Percentiles rank a stretch among this genome's conserved stretches.
Conservation (phyloP, 2,888 invertebrate genomes). For the Parnassius glacialis region DNA sequence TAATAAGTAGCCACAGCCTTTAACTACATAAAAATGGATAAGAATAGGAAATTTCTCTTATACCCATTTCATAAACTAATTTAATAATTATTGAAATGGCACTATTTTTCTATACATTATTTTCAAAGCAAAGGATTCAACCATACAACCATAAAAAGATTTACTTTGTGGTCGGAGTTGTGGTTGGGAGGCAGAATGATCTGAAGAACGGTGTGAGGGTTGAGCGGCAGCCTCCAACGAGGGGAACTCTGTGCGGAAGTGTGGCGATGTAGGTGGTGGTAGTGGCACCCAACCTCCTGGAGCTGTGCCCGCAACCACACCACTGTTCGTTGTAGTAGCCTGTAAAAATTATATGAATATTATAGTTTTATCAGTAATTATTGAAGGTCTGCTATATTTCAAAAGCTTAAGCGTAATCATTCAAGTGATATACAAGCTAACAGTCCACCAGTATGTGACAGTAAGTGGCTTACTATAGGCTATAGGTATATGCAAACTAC, state of each 20-base stretch:
- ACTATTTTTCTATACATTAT: neutral
- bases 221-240: conserved; percentile 86
- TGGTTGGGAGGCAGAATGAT: conserved; percentile 62
- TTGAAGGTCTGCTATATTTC: no score
- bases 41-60: neutral
- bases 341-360: conserved; percentile 35
- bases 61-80: neutral
- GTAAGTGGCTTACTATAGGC: no score
- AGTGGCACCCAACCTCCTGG: conserved; percentile 75
- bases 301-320: conserved; percentile 79
- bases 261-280: conserved; percentile 88
- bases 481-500: no score
- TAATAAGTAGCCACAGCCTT: no score
- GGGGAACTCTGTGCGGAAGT: conserved; percentile 98
- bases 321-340: conserved; percentile 82
- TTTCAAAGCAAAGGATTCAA: neutral
- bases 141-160: conserved; percentile 20
- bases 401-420: no score
- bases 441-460: no score
- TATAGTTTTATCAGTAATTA: neutral
- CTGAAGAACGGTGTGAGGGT: conserved; percentile 79
- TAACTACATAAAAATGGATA: neutral
- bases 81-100: no score
- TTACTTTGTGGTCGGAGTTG: conserved; percentile 78
- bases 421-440: no score